Percentiles rank a stretch among this genome's conserved stretches.
Conservation (phyloP, 1,140 invertebrate species). For the Magallana ariakensis region DNA sequence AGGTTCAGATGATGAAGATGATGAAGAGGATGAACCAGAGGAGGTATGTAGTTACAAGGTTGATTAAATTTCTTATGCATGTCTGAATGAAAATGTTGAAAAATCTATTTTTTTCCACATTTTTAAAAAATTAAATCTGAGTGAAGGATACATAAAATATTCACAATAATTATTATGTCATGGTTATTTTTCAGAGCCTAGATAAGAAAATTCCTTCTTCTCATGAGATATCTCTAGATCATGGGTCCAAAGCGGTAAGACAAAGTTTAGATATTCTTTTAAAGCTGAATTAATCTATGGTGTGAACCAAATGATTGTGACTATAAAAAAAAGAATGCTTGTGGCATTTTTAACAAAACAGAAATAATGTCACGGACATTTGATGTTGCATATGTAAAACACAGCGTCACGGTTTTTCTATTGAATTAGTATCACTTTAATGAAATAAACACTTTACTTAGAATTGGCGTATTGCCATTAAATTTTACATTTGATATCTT, state of each 20-base stretch:
- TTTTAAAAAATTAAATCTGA: neutral
- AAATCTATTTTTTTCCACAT: neutral
- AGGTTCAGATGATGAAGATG: slow-evolving; percentile 69
- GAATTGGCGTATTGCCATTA: no score
- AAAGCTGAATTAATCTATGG: neutral
- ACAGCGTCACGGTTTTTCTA: no score
- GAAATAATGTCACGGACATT: no score
- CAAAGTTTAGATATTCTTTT: no score
- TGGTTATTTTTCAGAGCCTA: slow-evolving; percentile 77
- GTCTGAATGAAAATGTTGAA: neutral
- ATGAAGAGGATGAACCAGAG: slow-evolving; percentile 61
- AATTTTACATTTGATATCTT: no score
- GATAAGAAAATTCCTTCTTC: slow-evolving; percentile 87
- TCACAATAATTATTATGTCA: slow-evolving; percentile 30
- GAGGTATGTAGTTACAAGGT: neutral
- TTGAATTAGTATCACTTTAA: no score
- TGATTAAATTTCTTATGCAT: no score
- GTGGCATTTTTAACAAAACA: no score
- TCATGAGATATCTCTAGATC: slow-evolving; percentile 90
- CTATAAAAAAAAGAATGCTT: no score
- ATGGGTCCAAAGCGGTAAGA: slow-evolving; percentile 90
- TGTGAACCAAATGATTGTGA: neutral
- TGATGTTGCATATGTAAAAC: no score
- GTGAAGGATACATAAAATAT: neutral
- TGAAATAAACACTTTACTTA: no score